These are phyloP conservation scores for Chrysomela aeneicollis DNA, from an alignment of 2,888 invertebrate species.

Conservation along the genomic window DNA sequence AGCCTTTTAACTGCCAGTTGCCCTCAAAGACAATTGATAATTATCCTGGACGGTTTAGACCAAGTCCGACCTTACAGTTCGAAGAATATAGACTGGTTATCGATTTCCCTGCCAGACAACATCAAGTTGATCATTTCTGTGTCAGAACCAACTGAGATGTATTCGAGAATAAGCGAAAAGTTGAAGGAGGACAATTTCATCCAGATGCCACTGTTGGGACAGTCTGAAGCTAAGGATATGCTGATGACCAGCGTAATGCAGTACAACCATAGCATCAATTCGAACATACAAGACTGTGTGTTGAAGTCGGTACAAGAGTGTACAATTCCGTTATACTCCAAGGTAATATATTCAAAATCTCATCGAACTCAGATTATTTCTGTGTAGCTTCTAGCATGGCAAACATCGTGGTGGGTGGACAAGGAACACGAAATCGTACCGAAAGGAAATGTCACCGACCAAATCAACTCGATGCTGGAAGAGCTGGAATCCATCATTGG, in stretches of 20 bases:
- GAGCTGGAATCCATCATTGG: constrained; percentile 74
- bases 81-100: constrained; percentile 78
- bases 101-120: constrained; percentile 74
- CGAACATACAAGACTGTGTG: constrained; percentile 67
- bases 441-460: constrained; percentile 67
- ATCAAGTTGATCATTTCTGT: constrained; percentile 81
- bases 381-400: constrained; percentile 68
- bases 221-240: constrained; percentile 64
- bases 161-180: constrained; percentile 56
- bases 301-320: constrained; percentile 70
- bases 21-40: constrained; percentile 69
- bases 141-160: constrained; percentile 64
- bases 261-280: constrained; percentile 69
- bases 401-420: constrained; percentile 69
- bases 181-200: constrained; percentile 55
- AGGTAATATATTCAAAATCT: constrained; percentile 60
- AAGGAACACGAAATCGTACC: constrained; percentile 66
- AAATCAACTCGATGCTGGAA: constrained; percentile 73
- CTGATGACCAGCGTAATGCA: constrained; percentile 66
- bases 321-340: constrained; percentile 74
- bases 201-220: constrained; percentile 64
- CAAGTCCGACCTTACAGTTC: constrained; percentile 67
- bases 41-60: constrained; percentile 82
- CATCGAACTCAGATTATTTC: too few relatives aligned
- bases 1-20: constrained; percentile 65